Percentiles rank a stretch among this genome's conserved stretches.
phyloP scores from a whole-genome alignment of 92 coral and sea anemone species.

The Plumapathes pennacea region DNA sequence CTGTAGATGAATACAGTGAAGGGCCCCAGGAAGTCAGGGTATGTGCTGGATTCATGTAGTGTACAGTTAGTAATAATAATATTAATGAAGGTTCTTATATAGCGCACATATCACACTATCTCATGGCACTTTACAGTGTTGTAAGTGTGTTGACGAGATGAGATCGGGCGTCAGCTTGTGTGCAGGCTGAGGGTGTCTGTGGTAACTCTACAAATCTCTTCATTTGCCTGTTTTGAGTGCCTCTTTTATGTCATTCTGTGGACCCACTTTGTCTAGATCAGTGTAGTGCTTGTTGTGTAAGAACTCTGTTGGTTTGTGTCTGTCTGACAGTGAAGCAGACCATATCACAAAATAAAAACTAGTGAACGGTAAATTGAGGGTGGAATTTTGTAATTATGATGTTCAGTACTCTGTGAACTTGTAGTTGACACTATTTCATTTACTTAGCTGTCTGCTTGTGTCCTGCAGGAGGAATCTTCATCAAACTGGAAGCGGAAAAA shows the following conservation, averaged over 20 bases:
- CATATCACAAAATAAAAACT: background rate
- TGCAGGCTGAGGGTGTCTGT: background rate
- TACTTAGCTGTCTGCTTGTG: too few species aligned
- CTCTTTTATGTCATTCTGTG: too few species aligned
- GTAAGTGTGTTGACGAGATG: background rate
- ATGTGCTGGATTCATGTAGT: background rate
- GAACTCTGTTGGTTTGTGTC: too few species aligned
- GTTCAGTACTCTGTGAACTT: too few species aligned
- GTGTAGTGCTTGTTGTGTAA: too few species aligned
- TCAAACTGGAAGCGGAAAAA: slow-evolving; percentile 22
- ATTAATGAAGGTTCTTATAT: background rate
- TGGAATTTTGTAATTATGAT: too few species aligned
- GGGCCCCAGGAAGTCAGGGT: slow-evolving; percentile 93
- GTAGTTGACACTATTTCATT: background rate
- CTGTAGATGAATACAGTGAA: slow-evolving; percentile 86
- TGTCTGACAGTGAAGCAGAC: too few species aligned
- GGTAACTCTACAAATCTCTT: too few species aligned
- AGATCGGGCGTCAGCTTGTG: background rate
- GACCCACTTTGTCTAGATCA: too few species aligned
- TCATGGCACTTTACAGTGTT: background rate
- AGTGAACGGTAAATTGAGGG: background rate
- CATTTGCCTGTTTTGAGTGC: too few species aligned
- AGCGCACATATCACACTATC: background rate
- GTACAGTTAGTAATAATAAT: background rate
- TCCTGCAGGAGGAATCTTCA: slow-evolving; percentile 20